Evolutionary conservation across 2,888 invertebrate species (phyloP).

Genomic region (Diplolepis rosae): DNA sequence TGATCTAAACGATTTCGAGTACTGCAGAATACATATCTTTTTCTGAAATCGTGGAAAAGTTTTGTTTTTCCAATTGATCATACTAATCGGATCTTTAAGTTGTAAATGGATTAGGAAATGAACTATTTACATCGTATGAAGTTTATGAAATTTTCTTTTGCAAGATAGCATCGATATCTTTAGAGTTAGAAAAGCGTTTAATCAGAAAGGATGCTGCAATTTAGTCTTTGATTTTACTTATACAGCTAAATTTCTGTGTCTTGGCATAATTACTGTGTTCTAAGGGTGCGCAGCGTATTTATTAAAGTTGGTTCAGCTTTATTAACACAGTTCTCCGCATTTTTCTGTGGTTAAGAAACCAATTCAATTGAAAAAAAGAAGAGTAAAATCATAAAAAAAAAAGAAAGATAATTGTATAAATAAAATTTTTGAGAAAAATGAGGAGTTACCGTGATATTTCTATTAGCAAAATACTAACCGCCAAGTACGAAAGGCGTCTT

Average conservation of each 20-base stretch:
- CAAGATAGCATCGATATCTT: constrained; percentile 5
- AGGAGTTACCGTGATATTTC: not conserved
- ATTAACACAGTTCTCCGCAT: not conserved
- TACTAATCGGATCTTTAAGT: not conserved
- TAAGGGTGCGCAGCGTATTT: constrained; percentile 9
- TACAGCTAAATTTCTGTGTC: constrained; percentile 18
- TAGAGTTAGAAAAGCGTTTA: not conserved
- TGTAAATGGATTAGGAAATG: not conserved
- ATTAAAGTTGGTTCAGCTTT: not conserved
- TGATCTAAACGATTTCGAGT: no score
- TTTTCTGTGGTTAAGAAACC: not conserved
- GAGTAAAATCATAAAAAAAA: not conserved
- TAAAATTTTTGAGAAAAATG: not conserved
- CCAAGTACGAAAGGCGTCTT: constrained; percentile 14
- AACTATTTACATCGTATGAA: constrained; percentile 16
- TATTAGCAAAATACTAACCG: not conserved
- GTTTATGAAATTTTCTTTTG: constrained; percentile 3
- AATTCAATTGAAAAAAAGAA: not conserved
- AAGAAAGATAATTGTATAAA: no score
- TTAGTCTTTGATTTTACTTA: constrained; percentile 2
- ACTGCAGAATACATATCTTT: not conserved
- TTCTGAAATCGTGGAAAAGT: not conserved
- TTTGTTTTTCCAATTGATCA: not conserved
- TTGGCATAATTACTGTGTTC: constrained; percentile 4
- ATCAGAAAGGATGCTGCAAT: constrained; percentile 20